Conservation (phyloP, 2,888 invertebrate species). For the Ophraella communa region DNA sequence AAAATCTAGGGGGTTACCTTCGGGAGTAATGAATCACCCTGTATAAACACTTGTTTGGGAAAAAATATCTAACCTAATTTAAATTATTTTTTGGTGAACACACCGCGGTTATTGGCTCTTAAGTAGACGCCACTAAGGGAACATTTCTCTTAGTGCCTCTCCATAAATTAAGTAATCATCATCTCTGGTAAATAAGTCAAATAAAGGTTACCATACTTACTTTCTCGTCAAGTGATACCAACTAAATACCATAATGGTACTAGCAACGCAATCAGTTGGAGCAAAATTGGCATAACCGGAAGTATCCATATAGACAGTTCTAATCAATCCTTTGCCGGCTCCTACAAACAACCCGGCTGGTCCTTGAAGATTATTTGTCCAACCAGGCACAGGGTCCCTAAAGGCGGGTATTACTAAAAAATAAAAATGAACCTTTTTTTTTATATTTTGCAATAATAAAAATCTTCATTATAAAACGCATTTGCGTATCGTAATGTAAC, state of each 20-base stretch:
- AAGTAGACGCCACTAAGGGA: too few species aligned
- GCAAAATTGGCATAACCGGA: conserved; percentile 71
- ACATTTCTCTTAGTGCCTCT: too few species aligned
- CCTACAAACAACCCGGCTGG: conserved; percentile 84
- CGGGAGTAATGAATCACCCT: too few species aligned
- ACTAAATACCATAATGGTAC: conserved; percentile 76
- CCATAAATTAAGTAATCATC: background rate
- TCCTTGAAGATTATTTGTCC: conserved; percentile 91
- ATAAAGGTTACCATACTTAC: conserved; percentile 26
- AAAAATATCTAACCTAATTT: too few species aligned
- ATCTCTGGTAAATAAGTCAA: background rate
- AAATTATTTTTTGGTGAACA: too few species aligned
- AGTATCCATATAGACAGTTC: conserved; percentile 79
- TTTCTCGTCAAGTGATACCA: conserved; percentile 62
- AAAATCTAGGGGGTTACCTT: too few species aligned
- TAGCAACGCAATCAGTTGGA: conserved; percentile 81
- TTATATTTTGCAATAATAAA: too few species aligned
- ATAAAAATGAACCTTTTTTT: too few species aligned
- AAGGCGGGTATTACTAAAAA: conserved; percentile 76
- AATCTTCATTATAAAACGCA: too few species aligned
- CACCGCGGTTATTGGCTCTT: too few species aligned
- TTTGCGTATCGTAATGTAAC: too few species aligned
- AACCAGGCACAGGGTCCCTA: conserved; percentile 81
- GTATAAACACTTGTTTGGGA: too few species aligned
- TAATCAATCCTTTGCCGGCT: conserved; percentile 83